Base-by-base conservation (phyloP, 2,797 vertebrate genomes). In the Allobates femoralis region DNA sequence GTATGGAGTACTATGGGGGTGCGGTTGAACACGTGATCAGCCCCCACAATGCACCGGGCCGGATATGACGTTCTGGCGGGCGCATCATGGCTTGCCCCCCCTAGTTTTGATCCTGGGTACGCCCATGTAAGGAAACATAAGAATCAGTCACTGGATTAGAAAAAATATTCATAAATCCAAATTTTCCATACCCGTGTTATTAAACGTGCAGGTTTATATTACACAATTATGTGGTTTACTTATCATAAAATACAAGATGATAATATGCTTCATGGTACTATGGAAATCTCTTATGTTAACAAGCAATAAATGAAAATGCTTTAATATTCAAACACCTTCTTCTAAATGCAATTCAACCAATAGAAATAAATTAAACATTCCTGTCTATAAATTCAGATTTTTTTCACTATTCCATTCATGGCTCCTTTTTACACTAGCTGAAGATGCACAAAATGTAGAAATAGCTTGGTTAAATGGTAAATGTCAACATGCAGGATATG, bases 401-500 rank as follows among this genome's bases (percentile, higher is more conserved):
- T 58, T 32, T 16, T 56, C 21, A 58, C 32, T 78, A 7, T 23
- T 56, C 3, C 51, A 77, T 56, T 77, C 34, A 23, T 58, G 14
- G n/a, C 26, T 26, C 34, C 16, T 58, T 37, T 60, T n/a, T 14
- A 78, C 32, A 78, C 12, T 23, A n/a, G 4, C 15, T n/a, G n/a
- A 50, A 80, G 23, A 51, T 80, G 4, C 21, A 66, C 37, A 51
- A 66, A 11, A 46, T 10, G 5, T 46, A 46, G 41, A 46, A 41
- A 66, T 56, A 37, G 15, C 51, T 58, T n/a, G 18, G 32, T 73
- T 58, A 58, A 82, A 78, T 77, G 12, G 58, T 77, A 76, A 77
- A 81, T 56, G 76, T 69, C 41, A 58, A 60, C 81, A 60, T 73
- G 21, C 19, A 79, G 12, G 5, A 79, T 56, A 62, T 71, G 81